phyloP scores from a whole-genome alignment of 92 coral and sea anemone species.

The Montipora capitata region DNA sequence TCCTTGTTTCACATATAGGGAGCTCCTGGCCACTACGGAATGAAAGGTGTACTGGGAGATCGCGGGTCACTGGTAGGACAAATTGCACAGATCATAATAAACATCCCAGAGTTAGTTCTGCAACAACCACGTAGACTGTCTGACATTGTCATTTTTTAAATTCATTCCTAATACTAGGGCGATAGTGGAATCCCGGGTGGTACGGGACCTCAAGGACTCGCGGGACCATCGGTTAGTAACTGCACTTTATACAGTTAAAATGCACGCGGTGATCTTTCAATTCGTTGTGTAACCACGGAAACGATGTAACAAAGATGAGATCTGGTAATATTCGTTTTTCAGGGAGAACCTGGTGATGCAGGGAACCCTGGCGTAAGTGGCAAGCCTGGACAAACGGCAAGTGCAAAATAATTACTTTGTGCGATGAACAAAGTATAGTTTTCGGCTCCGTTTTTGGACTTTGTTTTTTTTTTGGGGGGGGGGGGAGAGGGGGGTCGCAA shows the following conservation, averaged over 20 bases:
- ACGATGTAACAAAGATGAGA: background rate
- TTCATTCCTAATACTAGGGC: background rate
- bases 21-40: conserved; percentile 30
- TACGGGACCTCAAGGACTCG: conserved; percentile 26
- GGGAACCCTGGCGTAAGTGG: conserved; percentile 70
- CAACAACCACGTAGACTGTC: background rate
- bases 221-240: conserved; percentile 36
- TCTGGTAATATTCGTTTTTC: background rate
- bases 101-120: background rate
- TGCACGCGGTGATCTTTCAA: background rate
- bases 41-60: conserved; percentile 35
- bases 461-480: too few species aligned
- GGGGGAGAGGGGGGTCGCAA: too few species aligned
- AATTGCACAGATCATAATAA: background rate
- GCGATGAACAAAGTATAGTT: too few species aligned
- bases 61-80: conserved; percentile 39
- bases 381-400: conserved; percentile 71
- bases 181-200: conserved; percentile 38
- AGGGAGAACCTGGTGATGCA: conserved; percentile 75
- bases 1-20: conserved; percentile 17
- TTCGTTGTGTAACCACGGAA: background rate
- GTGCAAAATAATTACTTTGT: background rate
- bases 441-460: too few species aligned
- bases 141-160: background rate
- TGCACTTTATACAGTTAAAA: background rate